Base-by-base conservation (phyloP, 2,797 vertebrate genomes). In the Cottoperca gobio region DNA sequence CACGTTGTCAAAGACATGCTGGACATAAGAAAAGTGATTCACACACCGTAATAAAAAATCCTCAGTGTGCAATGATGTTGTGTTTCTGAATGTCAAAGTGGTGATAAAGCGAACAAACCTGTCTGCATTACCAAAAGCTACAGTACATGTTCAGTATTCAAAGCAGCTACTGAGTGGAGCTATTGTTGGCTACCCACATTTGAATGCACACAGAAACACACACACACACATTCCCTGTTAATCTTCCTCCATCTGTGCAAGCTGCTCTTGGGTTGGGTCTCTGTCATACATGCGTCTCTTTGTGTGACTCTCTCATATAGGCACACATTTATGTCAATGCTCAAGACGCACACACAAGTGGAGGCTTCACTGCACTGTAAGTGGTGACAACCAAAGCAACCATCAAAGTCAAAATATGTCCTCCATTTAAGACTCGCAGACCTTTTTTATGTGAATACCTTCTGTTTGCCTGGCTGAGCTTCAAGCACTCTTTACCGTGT, bases 221-320 rank as follows among this genome's bases (percentile, higher is more conserved):
- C 61, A 70, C 10, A 52, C 43, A 49, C 54, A 70, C 63, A 76
- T n/a, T 23, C 46, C 19, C 58, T 57, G 69, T 75, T 84, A 79
- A 87, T 86, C 64, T 81, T 69, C 55, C 63, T 73, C 86, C 85
- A 85, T 88, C 76, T 86, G 79, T 81, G 71, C 46, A 71, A 82
- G 61, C 78, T 76, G 65, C 39, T 73, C 50, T 61, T 37, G 52
- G 63, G 66, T 43, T 65, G 42, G 70, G 52, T 72, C 54, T 7
- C 43, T n/a, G n/a, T 69, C 8, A 71, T 76, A 65, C n/a, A 35
- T 13, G 50, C 50, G 1, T 66, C 61, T 67, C 60, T 40, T 54
- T 53, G 65, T 70, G 55, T 33, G 46, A 42, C 21, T 59, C 4
- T 50, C 39, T 52, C n/a, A 45, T 55, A 21, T 9, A 54, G 31